Conservation (phyloP, 2,113 vertebrate species). For the Triplophysa siluroides region DNA sequence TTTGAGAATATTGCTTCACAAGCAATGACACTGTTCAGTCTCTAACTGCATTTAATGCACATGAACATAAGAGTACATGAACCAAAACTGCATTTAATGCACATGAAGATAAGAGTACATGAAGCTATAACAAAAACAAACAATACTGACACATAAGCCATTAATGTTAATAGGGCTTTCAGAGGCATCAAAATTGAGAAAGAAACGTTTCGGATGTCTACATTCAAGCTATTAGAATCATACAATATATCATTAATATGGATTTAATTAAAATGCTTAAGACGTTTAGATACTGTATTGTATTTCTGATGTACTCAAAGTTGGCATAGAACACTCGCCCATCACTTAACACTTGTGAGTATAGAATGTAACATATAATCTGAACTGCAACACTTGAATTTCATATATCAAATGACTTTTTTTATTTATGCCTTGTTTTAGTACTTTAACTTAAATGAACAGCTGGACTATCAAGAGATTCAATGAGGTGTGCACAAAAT, state of each 20-base stretch:
- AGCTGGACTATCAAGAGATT: background rate
- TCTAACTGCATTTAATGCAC: slow-evolving; percentile 41
- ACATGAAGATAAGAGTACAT: slow-evolving; percentile 21
- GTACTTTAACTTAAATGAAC: background rate
- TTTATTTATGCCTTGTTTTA: background rate
- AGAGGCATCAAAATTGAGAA: background rate
- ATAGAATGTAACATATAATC: background rate
- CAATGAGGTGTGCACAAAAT: background rate
- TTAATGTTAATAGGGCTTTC: slow-evolving; percentile 12
- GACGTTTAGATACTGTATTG: slow-evolving; percentile 5
- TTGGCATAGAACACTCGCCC: background rate
- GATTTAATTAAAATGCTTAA: slow-evolving; percentile 4
- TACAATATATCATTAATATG: slow-evolving; percentile 8
- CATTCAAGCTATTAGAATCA: slow-evolving; percentile 31
- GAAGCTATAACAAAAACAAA: slow-evolving; percentile 18
- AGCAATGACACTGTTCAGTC: slow-evolving; percentile 23
- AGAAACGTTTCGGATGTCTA: slow-evolving; percentile 13
- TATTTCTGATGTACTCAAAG: background rate
- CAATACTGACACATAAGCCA: slow-evolving; percentile 37
- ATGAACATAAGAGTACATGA: slow-evolving; percentile 16
- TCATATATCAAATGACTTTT: background rate
- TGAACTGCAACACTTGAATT: background rate
- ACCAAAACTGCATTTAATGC: slow-evolving; percentile 36
- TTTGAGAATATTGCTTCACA: slow-evolving; percentile 23
- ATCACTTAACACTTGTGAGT: slow-evolving; percentile 19